Conservation (phyloP, 1,140 invertebrate species). For the Heliconius hermathena region DNA sequence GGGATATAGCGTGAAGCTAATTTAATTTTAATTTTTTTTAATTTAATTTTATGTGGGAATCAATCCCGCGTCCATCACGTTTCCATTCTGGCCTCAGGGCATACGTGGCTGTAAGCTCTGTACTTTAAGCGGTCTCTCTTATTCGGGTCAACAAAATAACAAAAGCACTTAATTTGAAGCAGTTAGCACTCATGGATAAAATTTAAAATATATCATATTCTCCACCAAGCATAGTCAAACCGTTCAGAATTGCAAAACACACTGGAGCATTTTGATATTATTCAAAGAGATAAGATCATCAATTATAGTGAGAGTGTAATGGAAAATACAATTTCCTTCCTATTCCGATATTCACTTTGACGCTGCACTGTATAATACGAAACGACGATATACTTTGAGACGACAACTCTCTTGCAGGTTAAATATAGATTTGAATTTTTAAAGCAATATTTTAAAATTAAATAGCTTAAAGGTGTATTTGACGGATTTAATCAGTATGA, state of each 20-base stretch:
- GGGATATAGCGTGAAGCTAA: too few species aligned
- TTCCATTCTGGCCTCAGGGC: too few species aligned
- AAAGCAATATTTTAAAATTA: constrained; percentile 9
- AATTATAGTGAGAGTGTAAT: constrained; percentile 29
- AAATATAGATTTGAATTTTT: constrained; percentile 6
- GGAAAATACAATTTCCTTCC: constrained; percentile 38
- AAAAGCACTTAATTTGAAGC: neutral
- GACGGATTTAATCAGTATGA: neutral
- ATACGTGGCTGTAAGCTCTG: too few species aligned
- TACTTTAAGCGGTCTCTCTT: too few species aligned
- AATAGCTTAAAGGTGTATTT: neutral
- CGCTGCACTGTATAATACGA: neutral
- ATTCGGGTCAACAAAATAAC: neutral
- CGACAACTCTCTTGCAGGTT: neutral
- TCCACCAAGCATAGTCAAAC: neutral
- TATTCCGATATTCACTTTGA: constrained; percentile 29
- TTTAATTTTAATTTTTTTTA: too few species aligned
- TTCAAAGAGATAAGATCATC: constrained; percentile 34
- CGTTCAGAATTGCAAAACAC: neutral
- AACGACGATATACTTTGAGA: constrained; percentile 5
- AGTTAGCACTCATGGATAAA: neutral
- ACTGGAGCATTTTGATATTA: neutral
- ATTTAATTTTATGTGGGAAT: too few species aligned
- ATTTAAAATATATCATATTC: neutral
- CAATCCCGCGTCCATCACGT: too few species aligned